A percentile compares a stretch with the other conserved stretches of the same genome.
Conservation (phyloP, 1,140 invertebrate genomes). For the Danaus plexippus region DNA sequence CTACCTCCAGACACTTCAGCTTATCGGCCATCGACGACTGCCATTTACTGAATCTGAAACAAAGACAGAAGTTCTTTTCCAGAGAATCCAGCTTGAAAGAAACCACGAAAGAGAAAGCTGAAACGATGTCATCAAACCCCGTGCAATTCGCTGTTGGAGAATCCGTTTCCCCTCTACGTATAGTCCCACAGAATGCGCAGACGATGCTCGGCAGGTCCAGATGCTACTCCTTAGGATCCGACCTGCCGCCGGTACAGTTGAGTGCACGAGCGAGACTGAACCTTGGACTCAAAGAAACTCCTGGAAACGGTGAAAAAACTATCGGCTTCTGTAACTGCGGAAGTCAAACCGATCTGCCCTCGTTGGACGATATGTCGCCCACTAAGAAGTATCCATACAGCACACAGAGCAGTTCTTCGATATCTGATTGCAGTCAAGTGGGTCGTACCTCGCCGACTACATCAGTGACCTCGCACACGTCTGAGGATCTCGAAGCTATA, state of each 20-base stretch:
- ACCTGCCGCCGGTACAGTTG: constrained; percentile 70
- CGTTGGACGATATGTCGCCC: constrained; percentile 73
- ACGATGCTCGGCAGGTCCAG: constrained; percentile 58
- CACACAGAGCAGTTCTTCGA: constrained; percentile 57
- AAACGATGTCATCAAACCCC: constrained; percentile 49
- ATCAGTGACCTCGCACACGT: constrained; percentile 72
- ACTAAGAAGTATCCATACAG: constrained; percentile 67
- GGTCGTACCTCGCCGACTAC: constrained; percentile 76
- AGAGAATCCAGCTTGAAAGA: constrained; percentile 65
- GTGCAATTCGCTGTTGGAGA: constrained; percentile 80
- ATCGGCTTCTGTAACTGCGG: constrained; percentile 78
- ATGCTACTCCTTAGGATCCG: constrained; percentile 76
- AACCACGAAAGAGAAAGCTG: constrained; percentile 45
- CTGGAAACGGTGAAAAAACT: constrained; percentile 45
- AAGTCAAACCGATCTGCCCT: constrained; percentile 79
- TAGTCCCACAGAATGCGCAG: constrained; percentile 46
- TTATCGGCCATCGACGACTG: constrained; percentile 75
- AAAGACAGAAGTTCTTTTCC: constrained; percentile 60
- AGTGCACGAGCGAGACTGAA: constrained; percentile 76
- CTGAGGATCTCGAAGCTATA: constrained; percentile 79
- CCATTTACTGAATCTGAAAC: constrained; percentile 62
- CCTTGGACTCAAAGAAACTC: constrained; percentile 72
- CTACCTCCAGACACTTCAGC: constrained; percentile 74
- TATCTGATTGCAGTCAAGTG: constrained; percentile 71
- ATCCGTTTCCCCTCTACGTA: constrained; percentile 70